These are phyloP conservation scores for Neofelis nebulosa DNA, from an alignment of 2,113 vertebrate genomes.

Conservation along the genomic window DNA sequence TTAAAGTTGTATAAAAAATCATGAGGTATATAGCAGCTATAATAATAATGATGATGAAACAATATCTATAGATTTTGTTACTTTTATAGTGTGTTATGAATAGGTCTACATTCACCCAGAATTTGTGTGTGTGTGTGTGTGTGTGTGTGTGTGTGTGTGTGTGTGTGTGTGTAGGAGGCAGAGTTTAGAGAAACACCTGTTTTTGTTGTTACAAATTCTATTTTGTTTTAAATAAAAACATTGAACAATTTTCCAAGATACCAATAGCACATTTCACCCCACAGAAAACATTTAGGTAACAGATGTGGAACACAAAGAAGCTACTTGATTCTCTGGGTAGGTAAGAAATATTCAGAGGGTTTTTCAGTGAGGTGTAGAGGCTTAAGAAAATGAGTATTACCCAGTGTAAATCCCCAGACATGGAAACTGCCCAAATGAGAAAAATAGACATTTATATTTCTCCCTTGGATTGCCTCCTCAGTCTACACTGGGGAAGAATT, in stretches of 20 bases:
- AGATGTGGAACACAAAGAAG: neutral
- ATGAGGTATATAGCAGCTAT: neutral
- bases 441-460: conserved; percentile 27
- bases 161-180: neutral
- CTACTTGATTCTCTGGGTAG: neutral
- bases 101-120: neutral
- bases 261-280: neutral
- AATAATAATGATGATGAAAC: neutral
- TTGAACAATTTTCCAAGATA: neutral
- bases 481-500: neutral
- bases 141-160: neutral
- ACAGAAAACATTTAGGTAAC: neutral
- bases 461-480: neutral
- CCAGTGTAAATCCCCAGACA: neutral
- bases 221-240: conserved; percentile 7
- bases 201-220: neutral
- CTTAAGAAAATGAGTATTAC: conserved; percentile 33
- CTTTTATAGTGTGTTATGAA: neutral
- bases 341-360: neutral
- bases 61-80: neutral
- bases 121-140: neutral
- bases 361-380: neutral
- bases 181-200: neutral
- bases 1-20: neutral
- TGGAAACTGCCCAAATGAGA: conserved; percentile 44